A percentile compares a stretch with the other conserved stretches of the same genome.
These are phyloP conservation scores for Dermochelys coriacea DNA, from an alignment of 2,797 vertebrate genomes.

Conservation along the genomic window DNA sequence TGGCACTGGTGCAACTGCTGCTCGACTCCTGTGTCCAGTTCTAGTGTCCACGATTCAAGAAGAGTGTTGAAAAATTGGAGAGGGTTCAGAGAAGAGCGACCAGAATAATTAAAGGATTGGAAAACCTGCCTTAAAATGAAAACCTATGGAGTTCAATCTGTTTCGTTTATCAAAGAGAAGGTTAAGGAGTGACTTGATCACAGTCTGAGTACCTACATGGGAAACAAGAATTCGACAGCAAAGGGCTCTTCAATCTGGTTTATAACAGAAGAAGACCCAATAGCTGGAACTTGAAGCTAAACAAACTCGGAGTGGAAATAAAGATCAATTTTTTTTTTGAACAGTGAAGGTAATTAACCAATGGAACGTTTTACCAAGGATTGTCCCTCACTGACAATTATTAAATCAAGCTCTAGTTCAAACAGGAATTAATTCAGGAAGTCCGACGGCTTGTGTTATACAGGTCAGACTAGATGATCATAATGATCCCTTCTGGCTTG, in stretches of 20 bases:
- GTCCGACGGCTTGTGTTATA: not conserved
- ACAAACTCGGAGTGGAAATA: not conserved
- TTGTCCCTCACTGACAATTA: not conserved
- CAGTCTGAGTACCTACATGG: not conserved
- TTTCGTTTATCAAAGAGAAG: not conserved
- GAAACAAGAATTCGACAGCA: not conserved
- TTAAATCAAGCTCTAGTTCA: slow-evolving; percentile 25
- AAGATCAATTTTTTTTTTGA: no score
- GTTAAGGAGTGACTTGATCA: not conserved
- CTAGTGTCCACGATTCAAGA: not conserved
- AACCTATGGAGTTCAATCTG: not conserved
- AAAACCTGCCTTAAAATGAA: not conserved
- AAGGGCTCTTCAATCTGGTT: not conserved
- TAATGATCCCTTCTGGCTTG: not conserved
- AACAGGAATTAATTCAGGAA: slow-evolving; percentile 44
- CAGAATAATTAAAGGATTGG: not conserved
- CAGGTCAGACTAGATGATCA: slow-evolving; percentile 25
- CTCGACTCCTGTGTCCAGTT: not conserved
- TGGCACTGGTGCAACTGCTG: not conserved
- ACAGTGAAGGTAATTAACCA: not conserved
- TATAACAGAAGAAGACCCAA: not conserved
- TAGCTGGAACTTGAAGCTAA: not conserved
- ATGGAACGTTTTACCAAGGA: not conserved
- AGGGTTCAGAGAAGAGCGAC: not conserved
- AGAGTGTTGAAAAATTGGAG: not conserved